Evolutionary conservation across 2,888 invertebrate species (phyloP).

Genomic region (Tethea ocularis): DNA sequence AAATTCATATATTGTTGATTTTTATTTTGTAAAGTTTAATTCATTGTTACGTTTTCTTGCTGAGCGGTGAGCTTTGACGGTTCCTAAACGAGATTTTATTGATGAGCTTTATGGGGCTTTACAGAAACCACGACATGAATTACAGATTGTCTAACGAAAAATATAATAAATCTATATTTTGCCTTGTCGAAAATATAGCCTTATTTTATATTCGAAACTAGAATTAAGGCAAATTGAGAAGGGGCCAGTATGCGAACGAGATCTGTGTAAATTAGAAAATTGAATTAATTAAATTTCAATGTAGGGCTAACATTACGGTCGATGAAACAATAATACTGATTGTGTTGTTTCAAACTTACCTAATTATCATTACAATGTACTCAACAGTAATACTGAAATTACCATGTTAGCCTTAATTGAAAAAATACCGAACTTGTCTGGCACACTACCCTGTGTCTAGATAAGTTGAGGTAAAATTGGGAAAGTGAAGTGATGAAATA

Average conservation of each 20-base stretch:
- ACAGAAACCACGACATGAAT: slow-evolving; percentile 36
- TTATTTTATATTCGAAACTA: slow-evolving; percentile 64
- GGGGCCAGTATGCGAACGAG: slow-evolving; percentile 67
- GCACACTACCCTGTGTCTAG: no score
- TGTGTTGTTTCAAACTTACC: no score
- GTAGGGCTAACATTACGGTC: not conserved
- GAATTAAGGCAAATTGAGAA: slow-evolving; percentile 62
- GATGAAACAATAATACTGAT: not conserved
- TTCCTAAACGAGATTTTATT: slow-evolving; percentile 61
- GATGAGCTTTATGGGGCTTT: slow-evolving; percentile 46
- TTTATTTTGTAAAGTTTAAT: slow-evolving; percentile 66
- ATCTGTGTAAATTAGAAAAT: slow-evolving; percentile 21
- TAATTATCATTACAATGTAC: not conserved
- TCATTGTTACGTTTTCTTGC: slow-evolving; percentile 64
- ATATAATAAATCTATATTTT: slow-evolving; percentile 40
- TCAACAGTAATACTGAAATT: not conserved
- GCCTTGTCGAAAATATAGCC: slow-evolving; percentile 69
- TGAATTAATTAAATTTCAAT: not conserved
- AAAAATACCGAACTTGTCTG: not conserved
- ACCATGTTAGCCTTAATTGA: not conserved
- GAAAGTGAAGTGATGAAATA: slow-evolving; percentile 29
- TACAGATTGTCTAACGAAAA: slow-evolving; percentile 46
- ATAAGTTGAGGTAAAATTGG: not conserved
- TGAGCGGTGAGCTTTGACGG: slow-evolving; percentile 52
- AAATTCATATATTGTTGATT: slow-evolving; percentile 56